These are phyloP conservation scores for Diogma glabrata DNA, from an alignment of 2,888 invertebrate genomes.

Conservation along the genomic window DNA sequence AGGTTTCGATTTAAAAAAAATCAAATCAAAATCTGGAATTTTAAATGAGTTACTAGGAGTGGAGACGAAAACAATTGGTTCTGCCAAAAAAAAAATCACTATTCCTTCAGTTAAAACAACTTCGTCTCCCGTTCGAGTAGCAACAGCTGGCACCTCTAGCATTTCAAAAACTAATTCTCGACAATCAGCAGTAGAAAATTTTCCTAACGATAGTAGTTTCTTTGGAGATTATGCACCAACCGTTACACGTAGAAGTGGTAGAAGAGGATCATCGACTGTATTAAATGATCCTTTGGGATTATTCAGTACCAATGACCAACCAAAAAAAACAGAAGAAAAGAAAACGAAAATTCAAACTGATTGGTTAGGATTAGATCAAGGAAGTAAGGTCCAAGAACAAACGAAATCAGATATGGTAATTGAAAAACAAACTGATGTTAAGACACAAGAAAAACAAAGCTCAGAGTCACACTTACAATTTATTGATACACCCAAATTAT, in stretches of 20 bases:
- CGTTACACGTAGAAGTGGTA: conserved; percentile 30
- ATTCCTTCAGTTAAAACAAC: conserved; percentile 10
- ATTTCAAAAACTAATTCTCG: conserved; percentile 22
- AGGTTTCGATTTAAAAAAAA: conserved; percentile 36
- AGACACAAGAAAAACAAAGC: too few species aligned
- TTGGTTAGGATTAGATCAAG: conserved; percentile 30
- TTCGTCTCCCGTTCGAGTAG: conserved; percentile 19
- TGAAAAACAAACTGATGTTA: neutral
- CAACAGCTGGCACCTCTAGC: conserved; percentile 19
- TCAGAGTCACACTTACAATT: neutral
- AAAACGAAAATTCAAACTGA: conserved; percentile 28
- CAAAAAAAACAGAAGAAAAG: neutral
- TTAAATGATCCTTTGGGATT: conserved; percentile 22
- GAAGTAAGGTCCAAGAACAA: neutral
- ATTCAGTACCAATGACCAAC: conserved; percentile 13
- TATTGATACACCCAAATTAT: neutral
- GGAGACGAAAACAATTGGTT: conserved; percentile 20
- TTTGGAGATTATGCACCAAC: conserved; percentile 19
- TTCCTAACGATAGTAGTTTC: conserved; percentile 18
- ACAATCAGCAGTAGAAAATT: conserved; percentile 31
- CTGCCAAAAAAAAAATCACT: conserved; percentile 21
- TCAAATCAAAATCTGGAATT: conserved; percentile 30
- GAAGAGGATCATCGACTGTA: conserved; percentile 28
- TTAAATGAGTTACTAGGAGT: conserved; percentile 30
- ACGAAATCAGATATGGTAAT: neutral